Base-by-base conservation (phyloP, 1,140 invertebrate genomes). In the Charaxes varanes region DNA sequence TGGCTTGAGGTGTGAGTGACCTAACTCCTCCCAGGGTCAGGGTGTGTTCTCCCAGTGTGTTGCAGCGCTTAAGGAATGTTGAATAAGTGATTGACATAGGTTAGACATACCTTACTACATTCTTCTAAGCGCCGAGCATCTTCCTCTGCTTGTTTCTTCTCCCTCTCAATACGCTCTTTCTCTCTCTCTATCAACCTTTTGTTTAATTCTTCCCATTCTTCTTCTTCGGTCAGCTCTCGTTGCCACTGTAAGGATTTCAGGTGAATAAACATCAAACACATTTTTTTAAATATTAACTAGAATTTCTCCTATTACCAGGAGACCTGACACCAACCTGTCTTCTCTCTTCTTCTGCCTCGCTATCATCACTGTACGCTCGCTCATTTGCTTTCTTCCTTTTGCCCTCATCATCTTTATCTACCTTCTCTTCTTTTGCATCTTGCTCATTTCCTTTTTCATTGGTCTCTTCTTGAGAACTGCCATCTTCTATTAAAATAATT, bases 201-300 rank as follows among this genome's bases (percentile, higher is more conserved):
- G 44, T 78, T 79, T 1, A 82, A 15, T 7, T 68, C 31, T 6
- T 55, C 57, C 78, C 78, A 82, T 40, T 82, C 78, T 35, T 82
- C 74, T 32, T 78, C 78, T 36, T 79, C 77, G 0, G 76, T 72
- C 3, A 74, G 14, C 5, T 62, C 42, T 3, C 38, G 46, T 6
- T 41, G 41, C 13, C 32, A 28, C 46, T 62, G 30, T 37, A 28
- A 11, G 15, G 28, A 11, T n/a, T n/a, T n/a, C n/a, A n/a, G n/a
- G n/a, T n/a, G n/a, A 24, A 33, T 27, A 31, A 13, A 6, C 6
- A 28, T 15, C 11, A 19, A 34, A 3, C 18, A 10, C 28, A 7
- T 16, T 19, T 6, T 22, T 31, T 4, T 15, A 28, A 27, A 3
- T 15, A n/a, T n/a, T n/a, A n/a, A n/a, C n/a, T n/a, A n/a, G n/a